Evolutionary conservation across 1,140 invertebrate genomes (phyloP).

Genomic region (Rhopalosiphum padi): DNA sequence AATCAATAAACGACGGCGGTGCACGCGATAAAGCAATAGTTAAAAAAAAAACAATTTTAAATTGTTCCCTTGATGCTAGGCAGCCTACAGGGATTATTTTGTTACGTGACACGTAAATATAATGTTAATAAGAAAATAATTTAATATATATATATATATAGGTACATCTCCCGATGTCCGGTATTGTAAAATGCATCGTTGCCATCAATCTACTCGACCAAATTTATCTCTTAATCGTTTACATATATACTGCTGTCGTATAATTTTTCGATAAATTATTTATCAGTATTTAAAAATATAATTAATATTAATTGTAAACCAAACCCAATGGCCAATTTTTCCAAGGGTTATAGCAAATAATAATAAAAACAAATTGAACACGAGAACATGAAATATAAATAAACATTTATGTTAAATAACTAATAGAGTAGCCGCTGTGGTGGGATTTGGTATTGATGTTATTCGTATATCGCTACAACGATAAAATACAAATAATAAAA

Average conservation of each 20-base stretch:
- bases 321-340: not conserved
- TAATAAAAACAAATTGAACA: not conserved
- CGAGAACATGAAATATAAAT: not conserved
- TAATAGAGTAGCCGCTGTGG: not conserved
- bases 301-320: not conserved
- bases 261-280: too few relatives aligned
- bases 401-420: not conserved
- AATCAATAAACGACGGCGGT: not conserved
- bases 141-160: not conserved
- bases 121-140: not conserved
- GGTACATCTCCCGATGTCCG: too few relatives aligned
- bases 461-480: not conserved
- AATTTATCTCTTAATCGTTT: not conserved
- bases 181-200: not conserved
- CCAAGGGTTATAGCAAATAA: not conserved
- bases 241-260: too few relatives aligned
- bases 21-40: not conserved
- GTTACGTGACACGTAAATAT: not conserved
- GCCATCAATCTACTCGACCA: not conserved
- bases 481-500: not conserved
- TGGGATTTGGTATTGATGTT: not conserved
- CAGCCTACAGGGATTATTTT: not conserved
- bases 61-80: not conserved
- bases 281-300: too few relatives aligned
- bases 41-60: not conserved